These are phyloP conservation scores for Lophura nycthemera DNA, from an alignment of 2,113 vertebrate genomes.

Conservation along the genomic window DNA sequence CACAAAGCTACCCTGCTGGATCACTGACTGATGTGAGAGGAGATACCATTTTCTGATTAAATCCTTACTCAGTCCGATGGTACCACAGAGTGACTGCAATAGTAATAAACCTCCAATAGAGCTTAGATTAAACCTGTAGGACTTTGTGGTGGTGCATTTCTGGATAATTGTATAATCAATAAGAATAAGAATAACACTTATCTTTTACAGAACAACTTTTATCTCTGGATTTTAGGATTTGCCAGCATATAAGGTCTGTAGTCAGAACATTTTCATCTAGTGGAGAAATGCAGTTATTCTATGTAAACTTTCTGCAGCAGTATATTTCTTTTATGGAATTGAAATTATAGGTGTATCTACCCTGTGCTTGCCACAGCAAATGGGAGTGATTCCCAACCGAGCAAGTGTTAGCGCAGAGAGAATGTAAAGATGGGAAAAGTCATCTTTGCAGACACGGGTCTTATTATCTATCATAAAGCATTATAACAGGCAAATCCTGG, in stretches of 20 bases:
- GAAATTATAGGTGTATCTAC: conserved; percentile 27
- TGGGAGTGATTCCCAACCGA: not conserved
- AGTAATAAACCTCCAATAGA: conserved; percentile 4
- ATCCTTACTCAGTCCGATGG: conserved; percentile 23
- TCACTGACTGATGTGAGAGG: conserved; percentile 14
- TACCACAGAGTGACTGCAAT: not conserved
- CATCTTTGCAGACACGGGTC: accelerated
- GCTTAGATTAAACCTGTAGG: conserved; percentile 29
- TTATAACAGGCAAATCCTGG: not conserved
- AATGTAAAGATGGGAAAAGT: not conserved
- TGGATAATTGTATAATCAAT: conserved; percentile 20
- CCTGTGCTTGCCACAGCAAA: not conserved
- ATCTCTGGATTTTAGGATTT: not conserved
- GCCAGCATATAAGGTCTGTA: not conserved
- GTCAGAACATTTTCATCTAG: not conserved
- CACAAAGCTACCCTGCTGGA: not conserved
- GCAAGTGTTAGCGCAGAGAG: not conserved
- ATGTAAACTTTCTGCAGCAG: not conserved
- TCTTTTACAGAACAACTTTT: not conserved
- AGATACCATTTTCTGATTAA: conserved; percentile 47
- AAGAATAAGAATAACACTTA: not conserved
- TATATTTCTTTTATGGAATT: conserved; percentile 2
- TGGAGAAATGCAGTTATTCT: not conserved
- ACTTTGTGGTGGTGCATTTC: not conserved
- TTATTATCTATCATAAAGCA: not conserved